Evolutionary conservation across 2,797 vertebrate genomes (phyloP).

Genomic region (Hozukius guyotensis): DNA sequence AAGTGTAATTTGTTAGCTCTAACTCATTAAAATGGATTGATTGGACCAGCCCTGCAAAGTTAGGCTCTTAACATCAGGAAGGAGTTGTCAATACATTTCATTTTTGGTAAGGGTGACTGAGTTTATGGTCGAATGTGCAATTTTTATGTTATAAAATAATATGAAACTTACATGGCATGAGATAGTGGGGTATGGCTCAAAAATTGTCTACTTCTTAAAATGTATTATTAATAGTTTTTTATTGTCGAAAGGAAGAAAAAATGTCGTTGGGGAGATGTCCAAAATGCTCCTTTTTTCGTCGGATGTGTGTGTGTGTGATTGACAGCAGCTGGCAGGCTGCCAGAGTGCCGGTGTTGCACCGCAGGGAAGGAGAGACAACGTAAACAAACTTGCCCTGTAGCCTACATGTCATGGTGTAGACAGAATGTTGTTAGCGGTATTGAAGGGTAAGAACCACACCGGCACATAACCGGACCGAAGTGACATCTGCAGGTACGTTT

Average conservation of each 20-base stretch:
- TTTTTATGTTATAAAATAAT: neutral
- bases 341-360: neutral
- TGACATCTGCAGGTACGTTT: neutral
- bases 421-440: neutral
- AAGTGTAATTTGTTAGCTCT: neutral
- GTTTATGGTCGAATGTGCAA: slow-evolving; percentile 1
- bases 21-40: neutral
- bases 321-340: neutral
- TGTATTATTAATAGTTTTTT: neutral
- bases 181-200: neutral
- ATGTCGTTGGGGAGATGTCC: neutral
- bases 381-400: neutral
- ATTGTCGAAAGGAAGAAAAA: neutral
- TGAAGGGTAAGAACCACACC: neutral
- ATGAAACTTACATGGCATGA: neutral
- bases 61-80: neutral
- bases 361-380: neutral
- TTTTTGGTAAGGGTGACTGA: neutral
- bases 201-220: neutral
- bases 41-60: slow-evolving; percentile 1
- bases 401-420: neutral
- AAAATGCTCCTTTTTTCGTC: neutral
- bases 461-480: neutral
- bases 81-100: neutral
- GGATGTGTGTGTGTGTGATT: neutral